Conservation (phyloP, 2,888 invertebrate species). For the Drosophila helvetica region DNA sequence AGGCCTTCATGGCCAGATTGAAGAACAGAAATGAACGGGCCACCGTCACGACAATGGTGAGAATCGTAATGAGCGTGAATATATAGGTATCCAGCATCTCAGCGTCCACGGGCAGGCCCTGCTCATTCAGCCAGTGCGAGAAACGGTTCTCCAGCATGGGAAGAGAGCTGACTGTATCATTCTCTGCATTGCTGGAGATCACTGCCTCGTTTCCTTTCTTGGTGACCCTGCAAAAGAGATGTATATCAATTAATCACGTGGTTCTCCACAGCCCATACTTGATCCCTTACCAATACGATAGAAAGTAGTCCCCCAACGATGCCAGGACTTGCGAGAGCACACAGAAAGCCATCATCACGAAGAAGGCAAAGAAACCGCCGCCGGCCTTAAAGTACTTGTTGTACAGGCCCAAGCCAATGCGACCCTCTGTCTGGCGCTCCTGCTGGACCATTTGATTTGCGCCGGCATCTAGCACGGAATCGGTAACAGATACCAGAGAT, state of each 20-base stretch:
- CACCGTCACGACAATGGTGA: slow-evolving; percentile 83
- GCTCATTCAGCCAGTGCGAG: slow-evolving; percentile 55
- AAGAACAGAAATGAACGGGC: slow-evolving; percentile 85
- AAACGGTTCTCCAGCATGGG: slow-evolving; percentile 56
- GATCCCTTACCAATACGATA: slow-evolving; percentile 87
- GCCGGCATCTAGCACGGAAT: slow-evolving; percentile 84
- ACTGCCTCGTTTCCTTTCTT: slow-evolving; percentile 57
- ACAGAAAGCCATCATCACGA: slow-evolving; percentile 87
- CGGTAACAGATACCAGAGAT: slow-evolving; percentile 85
- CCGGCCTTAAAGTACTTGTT: slow-evolving; percentile 89
- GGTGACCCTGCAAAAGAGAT: slow-evolving; percentile 52
- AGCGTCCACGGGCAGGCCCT: slow-evolving; percentile 64
- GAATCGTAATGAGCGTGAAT: slow-evolving; percentile 84
- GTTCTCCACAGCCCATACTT: not conserved
- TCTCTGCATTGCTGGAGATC: slow-evolving; percentile 43
- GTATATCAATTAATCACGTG: not conserved
- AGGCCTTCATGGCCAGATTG: slow-evolving; percentile 88
- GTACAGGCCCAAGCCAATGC: slow-evolving; percentile 87
- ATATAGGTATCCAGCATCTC: slow-evolving; percentile 84
- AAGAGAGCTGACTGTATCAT: slow-evolving; percentile 41
- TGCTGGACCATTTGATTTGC: slow-evolving; percentile 82
- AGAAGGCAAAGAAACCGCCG: slow-evolving; percentile 87
- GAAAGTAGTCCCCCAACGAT: slow-evolving; percentile 91
- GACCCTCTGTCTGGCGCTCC: slow-evolving; percentile 87
- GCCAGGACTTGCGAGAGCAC: slow-evolving; percentile 88